These are phyloP conservation scores for Caracal caracal DNA, from an alignment of 2,113 vertebrate species.

Conservation along the genomic window DNA sequence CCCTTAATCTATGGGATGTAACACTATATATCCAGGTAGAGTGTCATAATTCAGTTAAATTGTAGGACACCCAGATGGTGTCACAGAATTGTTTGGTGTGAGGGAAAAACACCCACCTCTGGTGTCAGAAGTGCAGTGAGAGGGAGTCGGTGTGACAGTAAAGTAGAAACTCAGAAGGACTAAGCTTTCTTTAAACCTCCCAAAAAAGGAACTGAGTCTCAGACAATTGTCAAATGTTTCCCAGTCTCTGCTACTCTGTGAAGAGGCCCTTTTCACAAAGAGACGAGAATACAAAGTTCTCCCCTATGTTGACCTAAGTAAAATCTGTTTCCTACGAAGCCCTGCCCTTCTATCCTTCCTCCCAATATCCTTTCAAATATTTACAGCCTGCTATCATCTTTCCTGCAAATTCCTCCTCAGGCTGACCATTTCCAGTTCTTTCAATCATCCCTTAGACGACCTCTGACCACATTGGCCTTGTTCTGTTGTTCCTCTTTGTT, in stretches of 20 bases:
- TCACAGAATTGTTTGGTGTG: neutral
- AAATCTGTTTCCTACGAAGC: constrained; percentile 11
- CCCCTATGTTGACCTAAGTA: neutral
- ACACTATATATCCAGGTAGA: neutral
- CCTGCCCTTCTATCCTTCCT: neutral
- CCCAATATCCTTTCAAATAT: neutral
- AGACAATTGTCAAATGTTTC: neutral
- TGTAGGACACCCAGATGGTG: neutral
- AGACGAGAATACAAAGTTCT: neutral
- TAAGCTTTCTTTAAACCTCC: neutral
- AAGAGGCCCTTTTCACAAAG: neutral
- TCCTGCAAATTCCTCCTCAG: neutral
- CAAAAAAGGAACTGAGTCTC: neutral
- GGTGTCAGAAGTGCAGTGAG: neutral
- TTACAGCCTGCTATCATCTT: neutral
- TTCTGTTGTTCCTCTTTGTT: neutral
- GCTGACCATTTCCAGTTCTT: neutral
- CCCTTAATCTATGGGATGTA: neutral
- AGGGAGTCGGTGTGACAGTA: neutral
- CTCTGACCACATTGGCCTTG: neutral
- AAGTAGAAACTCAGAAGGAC: neutral
- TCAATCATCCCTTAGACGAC: neutral
- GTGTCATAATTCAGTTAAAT: neutral
- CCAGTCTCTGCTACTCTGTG: neutral
- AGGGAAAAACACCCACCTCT: neutral